These are phyloP conservation scores for Scaptodrosophila latifasciaeformis DNA, from an alignment of 2,888 invertebrate species.

Conservation along the genomic window DNA sequence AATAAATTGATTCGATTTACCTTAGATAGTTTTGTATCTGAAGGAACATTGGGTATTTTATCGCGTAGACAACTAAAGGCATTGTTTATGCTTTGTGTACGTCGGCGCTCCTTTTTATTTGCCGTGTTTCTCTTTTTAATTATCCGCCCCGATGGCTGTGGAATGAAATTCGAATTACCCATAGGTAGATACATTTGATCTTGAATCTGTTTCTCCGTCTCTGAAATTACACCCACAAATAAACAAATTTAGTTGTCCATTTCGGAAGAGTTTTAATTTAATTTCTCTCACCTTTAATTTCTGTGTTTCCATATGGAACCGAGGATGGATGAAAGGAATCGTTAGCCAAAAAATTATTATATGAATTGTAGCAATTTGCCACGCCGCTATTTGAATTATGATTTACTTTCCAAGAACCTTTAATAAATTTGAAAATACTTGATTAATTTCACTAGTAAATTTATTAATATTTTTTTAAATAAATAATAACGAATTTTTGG, in stretches of 20 bases:
- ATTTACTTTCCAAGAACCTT: not conserved
- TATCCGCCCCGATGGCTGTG: conserved; percentile 72
- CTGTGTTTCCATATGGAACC: not conserved
- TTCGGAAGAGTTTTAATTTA: no score
- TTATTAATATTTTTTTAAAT: not conserved
- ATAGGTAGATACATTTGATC: conserved; percentile 54
- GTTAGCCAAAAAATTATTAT: not conserved
- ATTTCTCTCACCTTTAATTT: no score
- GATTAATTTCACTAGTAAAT: not conserved
- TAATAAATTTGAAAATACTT: not conserved
- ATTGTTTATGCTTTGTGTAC: conserved; percentile 96
- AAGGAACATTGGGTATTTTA: conserved; percentile 96
- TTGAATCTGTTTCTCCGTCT: conserved; percentile 57
- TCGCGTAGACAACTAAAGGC: conserved; percentile 94
- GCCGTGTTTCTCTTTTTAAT: conserved; percentile 91
- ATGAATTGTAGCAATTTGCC: not conserved
- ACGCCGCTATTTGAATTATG: not conserved
- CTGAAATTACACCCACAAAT: conserved; percentile 25
- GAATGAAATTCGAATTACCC: conserved; percentile 56
- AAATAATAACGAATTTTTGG: not conserved
- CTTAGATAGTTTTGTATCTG: conserved; percentile 96
- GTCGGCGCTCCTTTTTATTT: conserved; percentile 93
- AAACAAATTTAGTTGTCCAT: not conserved
- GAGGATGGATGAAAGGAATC: not conserved
- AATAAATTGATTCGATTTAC: conserved; percentile 75